Evolutionary conservation across 2,113 vertebrate species (phyloP), one percentile per base, ranked within the genome.

Genomic region (Pampusana beccarii): DNA sequence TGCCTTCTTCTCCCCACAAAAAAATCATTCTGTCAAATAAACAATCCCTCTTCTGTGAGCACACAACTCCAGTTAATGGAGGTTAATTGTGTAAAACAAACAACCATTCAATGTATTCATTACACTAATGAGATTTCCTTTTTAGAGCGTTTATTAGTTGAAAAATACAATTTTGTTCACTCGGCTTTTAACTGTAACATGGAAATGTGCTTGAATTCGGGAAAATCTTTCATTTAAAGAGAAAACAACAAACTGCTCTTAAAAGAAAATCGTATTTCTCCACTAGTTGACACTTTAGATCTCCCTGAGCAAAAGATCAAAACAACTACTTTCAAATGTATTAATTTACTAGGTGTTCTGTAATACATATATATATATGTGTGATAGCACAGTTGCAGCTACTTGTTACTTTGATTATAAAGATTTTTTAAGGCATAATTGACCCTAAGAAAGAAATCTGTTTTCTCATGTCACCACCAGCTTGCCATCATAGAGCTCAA

Each of bases 51-150:
- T 66, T 89, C 88, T 92, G 73, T 94, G 95, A 95, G 44, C 78
- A 85, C 92, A 75, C 77, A 93, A 89, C 88, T 96, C 73, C 80
- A 94, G 92, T 93, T 96, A 96, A 96, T 87, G 84, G 80, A 87
- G 54, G 91, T 91, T 94, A 96, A 92, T 95, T 96, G 92, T 91
- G 91, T 95, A 91, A 92, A 94, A 93, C 91, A 96, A 96, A 87
- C 94, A 93, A 77, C 77, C 48, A 94, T 96, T 89, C 73, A 33
- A 44, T 82, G 86, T 69, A 94, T 95, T 96, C 93, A 96, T 96
- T 94, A 91, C 54, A 92, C 86, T 96, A 97, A 96, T 92, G 95
- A 85, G 88, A 87, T 95, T 96, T 97, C 72, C 75, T 86, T 87
- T 96, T 91, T 73, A 79, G 78, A 77, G 87, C 73, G 93, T 90